Evolutionary conservation across 2,797 vertebrate species (phyloP).

Genomic region (Megaceryle alcyon): DNA sequence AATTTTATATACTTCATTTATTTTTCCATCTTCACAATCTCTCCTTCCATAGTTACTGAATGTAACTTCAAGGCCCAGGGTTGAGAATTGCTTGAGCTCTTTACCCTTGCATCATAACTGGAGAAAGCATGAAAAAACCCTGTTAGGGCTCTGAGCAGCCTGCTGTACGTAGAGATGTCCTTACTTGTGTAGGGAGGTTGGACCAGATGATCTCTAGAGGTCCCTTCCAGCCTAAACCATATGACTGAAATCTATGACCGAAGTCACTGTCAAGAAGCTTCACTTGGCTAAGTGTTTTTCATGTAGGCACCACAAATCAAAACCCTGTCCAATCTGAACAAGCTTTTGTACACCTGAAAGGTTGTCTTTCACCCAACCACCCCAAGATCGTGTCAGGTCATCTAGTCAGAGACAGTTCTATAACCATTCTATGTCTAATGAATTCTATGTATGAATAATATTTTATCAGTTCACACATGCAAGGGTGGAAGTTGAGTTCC

Average conservation of each 20-base stretch:
- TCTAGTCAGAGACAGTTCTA: not conserved
- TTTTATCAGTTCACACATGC: too few species aligned
- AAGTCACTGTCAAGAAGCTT: not conserved
- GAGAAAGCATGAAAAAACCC: not conserved
- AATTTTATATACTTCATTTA: not conserved
- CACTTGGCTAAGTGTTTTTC: not conserved
- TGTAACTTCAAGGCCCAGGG: not conserved
- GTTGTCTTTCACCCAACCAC: not conserved
- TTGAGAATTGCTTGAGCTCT: not conserved
- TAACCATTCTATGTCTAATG: not conserved
- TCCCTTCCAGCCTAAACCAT: too few species aligned
- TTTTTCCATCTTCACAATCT: not conserved
- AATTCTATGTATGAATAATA: not conserved
- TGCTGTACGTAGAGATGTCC: too few species aligned
- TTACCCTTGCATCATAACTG: not conserved
- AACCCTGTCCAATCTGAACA: not conserved
- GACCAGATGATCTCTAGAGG: too few species aligned
- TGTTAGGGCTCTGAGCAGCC: too few species aligned
- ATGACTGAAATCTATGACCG: too few species aligned
- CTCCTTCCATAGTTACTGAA: not conserved
- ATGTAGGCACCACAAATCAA: not conserved
- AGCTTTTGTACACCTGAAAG: not conserved
- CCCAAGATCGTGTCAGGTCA: not conserved
- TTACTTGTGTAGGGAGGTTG: too few species aligned
- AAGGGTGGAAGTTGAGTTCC: not conserved